Percentiles rank a stretch among this genome's conserved stretches.
These are phyloP conservation scores for Siphamia tubifer DNA, from an alignment of 2,113 vertebrate genomes.

Conservation along the genomic window DNA sequence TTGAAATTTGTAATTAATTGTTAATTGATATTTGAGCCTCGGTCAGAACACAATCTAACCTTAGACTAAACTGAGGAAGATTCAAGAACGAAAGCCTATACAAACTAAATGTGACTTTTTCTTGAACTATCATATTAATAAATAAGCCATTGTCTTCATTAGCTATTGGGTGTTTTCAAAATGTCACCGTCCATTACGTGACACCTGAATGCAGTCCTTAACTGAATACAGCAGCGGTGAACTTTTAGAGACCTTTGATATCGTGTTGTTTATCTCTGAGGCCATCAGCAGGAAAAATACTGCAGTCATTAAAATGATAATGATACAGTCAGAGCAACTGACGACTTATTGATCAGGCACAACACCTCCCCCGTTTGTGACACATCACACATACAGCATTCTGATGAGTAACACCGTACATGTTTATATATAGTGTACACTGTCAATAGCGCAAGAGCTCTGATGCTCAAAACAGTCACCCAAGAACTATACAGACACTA, in stretches of 20 bases:
- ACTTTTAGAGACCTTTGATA: conserved; percentile 43
- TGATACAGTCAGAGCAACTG: conserved; percentile 56
- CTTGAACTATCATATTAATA: conserved; percentile 1
- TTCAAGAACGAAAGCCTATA: background rate
- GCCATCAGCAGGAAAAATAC: conserved; percentile 58
- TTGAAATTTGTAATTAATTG: no score
- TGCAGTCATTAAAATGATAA: conserved; percentile 74
- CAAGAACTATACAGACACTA: background rate
- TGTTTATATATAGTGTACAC: background rate
- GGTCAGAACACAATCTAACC: no score
- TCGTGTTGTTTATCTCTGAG: conserved; percentile 19
- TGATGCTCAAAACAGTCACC: background rate
- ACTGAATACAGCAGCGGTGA: conserved; percentile 13
- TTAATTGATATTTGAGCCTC: no score
- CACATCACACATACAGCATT: background rate
- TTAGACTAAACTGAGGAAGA: background rate
- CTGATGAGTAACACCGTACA: background rate
- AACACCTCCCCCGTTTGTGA: conserved; percentile 4
- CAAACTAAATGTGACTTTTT: background rate
- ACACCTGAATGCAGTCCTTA: conserved; percentile 11
- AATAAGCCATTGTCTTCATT: conserved; percentile 27
- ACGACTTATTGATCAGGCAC: conserved; percentile 57
- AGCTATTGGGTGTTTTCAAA: conserved; percentile 32
- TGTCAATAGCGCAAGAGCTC: conserved; percentile 30
- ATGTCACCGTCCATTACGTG: conserved; percentile 32